phyloP scores from a whole-genome alignment of 2,113 vertebrate species.

The Crypturellus undulatus region DNA sequence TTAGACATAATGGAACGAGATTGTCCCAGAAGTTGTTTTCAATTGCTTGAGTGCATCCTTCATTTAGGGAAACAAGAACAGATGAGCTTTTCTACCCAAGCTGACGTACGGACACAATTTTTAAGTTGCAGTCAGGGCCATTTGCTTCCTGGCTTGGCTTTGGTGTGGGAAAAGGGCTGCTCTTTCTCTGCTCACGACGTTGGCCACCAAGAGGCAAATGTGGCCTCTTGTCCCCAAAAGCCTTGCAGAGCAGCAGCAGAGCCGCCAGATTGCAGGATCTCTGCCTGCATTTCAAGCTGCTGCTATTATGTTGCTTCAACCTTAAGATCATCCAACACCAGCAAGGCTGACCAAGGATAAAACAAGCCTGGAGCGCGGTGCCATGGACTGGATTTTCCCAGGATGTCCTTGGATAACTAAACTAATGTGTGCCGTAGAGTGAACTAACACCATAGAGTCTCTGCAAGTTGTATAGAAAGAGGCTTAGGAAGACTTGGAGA shows the following conservation, averaged over 20 bases:
- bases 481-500: not conserved
- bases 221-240: not conserved
- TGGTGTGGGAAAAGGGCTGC: not conserved
- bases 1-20: constrained; percentile 80
- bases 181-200: not conserved
- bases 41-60: constrained; percentile 82
- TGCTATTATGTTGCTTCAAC: not conserved
- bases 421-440: not conserved
- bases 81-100: constrained; percentile 67
- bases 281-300: not conserved
- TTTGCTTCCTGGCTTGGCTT: not conserved
- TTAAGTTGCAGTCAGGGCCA: not conserved
- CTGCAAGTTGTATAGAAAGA: not conserved
- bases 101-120: constrained; percentile 5
- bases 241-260: not conserved
- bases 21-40: constrained; percentile 81
- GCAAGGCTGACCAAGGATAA: accelerated
- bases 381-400: not conserved
- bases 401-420: accelerated
- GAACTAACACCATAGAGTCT: not conserved
- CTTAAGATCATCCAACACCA: not conserved
- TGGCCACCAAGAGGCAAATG: not conserved
- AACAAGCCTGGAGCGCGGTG: too few species aligned
- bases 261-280: not conserved
- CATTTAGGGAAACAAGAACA: constrained; percentile 80